phyloP scores from a whole-genome alignment of 2,113 vertebrate genomes.

The Vimba vimba region DNA sequence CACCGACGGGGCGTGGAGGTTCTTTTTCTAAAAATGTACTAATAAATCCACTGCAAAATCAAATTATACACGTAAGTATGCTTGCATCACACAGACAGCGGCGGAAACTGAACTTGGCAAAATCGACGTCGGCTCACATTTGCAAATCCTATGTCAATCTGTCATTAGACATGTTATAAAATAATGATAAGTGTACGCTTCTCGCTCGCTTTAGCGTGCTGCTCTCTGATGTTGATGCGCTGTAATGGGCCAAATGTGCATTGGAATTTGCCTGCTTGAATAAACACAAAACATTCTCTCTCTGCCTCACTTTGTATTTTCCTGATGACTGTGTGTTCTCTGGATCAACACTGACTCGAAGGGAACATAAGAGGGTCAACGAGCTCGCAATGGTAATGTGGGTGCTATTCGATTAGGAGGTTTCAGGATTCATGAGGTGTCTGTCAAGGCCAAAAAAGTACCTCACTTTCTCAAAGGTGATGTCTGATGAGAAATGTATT shows the following conservation, averaged over 20 bases:
- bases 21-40: conserved; percentile 90
- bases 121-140: conserved; percentile 90
- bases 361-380: conserved; percentile 69
- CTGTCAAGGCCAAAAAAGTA: neutral
- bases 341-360: conserved; percentile 79
- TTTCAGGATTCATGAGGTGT: neutral
- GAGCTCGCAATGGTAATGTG: conserved; percentile 55
- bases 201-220: conserved; percentile 85
- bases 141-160: conserved; percentile 96
- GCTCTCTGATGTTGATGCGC: conserved; percentile 88
- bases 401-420: neutral
- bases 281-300: conserved; percentile 95
- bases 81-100: conserved; percentile 86
- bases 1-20: conserved; percentile 83
- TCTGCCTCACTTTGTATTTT: conserved; percentile 87
- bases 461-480: neutral
- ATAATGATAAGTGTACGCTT: conserved; percentile 92
- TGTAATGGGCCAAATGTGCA: conserved; percentile 94
- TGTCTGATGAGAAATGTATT: neutral
- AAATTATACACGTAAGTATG: conserved; percentile 93
- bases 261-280: conserved; percentile 90
- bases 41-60: conserved; percentile 90
- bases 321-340: conserved; percentile 81
- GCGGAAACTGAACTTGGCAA: conserved; percentile 86
- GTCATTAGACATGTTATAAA: conserved; percentile 99